Evolutionary conservation across 2,888 invertebrate species (phyloP), one percentile per base, ranked within the genome.

Genomic region (Microctonus aethiopoides): DNA sequence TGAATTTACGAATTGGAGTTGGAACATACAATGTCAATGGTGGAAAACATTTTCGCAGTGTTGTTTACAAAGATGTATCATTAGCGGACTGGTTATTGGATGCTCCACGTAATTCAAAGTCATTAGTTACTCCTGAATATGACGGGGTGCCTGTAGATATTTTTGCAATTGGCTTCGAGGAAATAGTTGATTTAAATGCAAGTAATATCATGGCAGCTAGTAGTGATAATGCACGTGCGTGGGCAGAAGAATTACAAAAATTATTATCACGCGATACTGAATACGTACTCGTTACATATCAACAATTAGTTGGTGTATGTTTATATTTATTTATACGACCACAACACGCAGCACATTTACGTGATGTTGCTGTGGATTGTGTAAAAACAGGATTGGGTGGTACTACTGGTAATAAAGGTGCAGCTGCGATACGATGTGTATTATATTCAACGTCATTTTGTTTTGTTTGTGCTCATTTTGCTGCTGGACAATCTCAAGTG

Each of bases 1-100:
- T 91, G 67, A 90, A 90, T 74, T 88, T 96, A 24, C 90, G 95
- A 26, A 91, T 99, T 5, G 94, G 95, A 62, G 92, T 97, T 66
- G 99, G 97, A 16, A 99, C 99, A 0, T 99, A 99, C 88, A 99
- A 99, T 87, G 99, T 99, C 0, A 99, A 99, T 87, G 99, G 99
- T 51, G 99, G 99, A 2, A 98, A 98, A 87, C 98, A 98, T 87
- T 98, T 99, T 83, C 92, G 97, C 76, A 98, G 97, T 86, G 93
- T 99, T 67, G 98, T 95, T 32, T 96, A 96, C 85, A 97, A 97
- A 87, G 95, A 95, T 85, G 90, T 94, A 0, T 92, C 95, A 0
- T 87, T 97, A 41, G 90, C 94, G 13, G 95, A 96, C 87, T 97
- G 97, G 97, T 88, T 98, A 29, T 87, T 98, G 56, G 97, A 98